phyloP scores from a whole-genome alignment of 1,140 invertebrate species.

The Glomeris maerens region DNA sequence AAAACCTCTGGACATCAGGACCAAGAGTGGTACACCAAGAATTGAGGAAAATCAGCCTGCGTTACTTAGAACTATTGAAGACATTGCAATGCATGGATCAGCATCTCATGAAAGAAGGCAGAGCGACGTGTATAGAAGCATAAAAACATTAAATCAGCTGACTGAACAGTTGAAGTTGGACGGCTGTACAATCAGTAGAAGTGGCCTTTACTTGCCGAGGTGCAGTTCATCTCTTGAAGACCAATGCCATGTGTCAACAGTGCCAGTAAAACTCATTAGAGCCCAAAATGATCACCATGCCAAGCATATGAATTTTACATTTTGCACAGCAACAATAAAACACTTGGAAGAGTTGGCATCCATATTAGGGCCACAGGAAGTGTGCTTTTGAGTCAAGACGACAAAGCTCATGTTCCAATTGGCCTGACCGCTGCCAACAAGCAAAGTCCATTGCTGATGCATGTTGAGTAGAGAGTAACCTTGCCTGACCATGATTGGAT shows the following conservation, averaged over 20 bases:
- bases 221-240: conserved; percentile 18
- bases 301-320: conserved; percentile 20
- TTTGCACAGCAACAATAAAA: conserved; percentile 19
- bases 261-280: conserved; percentile 22
- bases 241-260: conserved; percentile 22
- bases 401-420: conserved; percentile 32
- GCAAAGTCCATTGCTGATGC: conserved; percentile 29
- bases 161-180: conserved; percentile 10
- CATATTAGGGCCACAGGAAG: conserved; percentile 20
- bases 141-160: conserved; percentile 18
- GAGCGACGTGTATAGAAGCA: conserved; percentile 11
- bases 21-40: conserved; percentile 15
- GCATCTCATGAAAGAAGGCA: conserved; percentile 16
- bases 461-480: conserved; percentile 29
- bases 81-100: conserved; percentile 15
- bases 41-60: conserved; percentile 18
- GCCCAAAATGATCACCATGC: conserved; percentile 19
- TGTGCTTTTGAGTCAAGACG: conserved; percentile 27
- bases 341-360: conserved; percentile 18
- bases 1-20: background rate
- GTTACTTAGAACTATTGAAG: conserved; percentile 20
- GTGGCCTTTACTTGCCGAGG: conserved; percentile 19
- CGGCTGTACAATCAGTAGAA: conserved; percentile 14
- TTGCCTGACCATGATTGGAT: conserved; percentile 35
- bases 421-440: conserved; percentile 31